Evolutionary conservation across 2,888 invertebrate genomes (phyloP).

Genomic region (Crocallis elinguaria): DNA sequence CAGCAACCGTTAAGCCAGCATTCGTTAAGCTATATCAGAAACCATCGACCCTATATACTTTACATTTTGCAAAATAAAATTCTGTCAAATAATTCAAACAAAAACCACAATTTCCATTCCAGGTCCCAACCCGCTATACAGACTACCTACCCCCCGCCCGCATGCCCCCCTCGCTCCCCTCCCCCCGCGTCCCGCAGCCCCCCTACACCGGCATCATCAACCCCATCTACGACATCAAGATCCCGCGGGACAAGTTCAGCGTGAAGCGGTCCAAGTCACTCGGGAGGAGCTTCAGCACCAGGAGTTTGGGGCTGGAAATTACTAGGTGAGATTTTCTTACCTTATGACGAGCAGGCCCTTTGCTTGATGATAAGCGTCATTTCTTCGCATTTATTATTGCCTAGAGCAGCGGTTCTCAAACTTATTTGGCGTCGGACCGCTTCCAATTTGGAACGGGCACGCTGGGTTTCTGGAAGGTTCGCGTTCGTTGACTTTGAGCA

Average conservation of each 20-base stretch:
- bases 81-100: not conserved
- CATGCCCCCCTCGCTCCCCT: conserved; percentile 13
- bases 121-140: conserved; percentile 56
- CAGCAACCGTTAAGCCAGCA: too few relatives aligned
- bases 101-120: conserved; percentile 33
- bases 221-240: conserved; percentile 72
- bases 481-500: too few relatives aligned
- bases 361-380: too few relatives aligned
- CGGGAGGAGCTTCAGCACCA: conserved; percentile 66
- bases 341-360: too few relatives aligned
- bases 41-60: too few relatives aligned
- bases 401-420: too few relatives aligned
- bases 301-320: conserved; percentile 57
- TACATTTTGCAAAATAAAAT: not conserved
- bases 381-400: too few relatives aligned
- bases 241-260: conserved; percentile 68
- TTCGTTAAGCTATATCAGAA: too few relatives aligned
- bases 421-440: too few relatives aligned
- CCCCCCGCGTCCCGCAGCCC: conserved; percentile 33
- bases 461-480: too few relatives aligned
- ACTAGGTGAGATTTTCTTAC: too few relatives aligned
- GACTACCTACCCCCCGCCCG: conserved; percentile 64
- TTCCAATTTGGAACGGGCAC: too few relatives aligned
- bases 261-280: conserved; percentile 75
- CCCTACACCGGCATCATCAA: conserved; percentile 74